Conservation (phyloP, 2,888 invertebrate genomes). For the Lepidochrysops patricia region DNA sequence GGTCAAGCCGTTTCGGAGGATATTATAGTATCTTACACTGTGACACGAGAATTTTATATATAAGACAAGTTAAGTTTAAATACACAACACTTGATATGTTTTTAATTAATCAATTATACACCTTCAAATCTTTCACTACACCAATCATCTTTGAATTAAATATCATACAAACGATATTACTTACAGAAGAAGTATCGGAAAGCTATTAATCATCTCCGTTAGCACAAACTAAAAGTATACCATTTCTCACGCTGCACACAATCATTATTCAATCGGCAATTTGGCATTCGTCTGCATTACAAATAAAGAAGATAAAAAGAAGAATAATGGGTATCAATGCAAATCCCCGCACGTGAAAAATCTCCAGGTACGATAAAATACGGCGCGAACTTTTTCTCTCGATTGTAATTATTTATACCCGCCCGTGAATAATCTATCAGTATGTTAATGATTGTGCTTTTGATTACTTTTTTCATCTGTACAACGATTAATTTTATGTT, state of each 20-base stretch:
- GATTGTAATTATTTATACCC: slow-evolving; percentile 13
- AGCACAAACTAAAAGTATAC: background rate
- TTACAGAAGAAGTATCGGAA: background rate
- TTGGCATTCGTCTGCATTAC: background rate
- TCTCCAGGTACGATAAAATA: background rate
- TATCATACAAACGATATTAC: background rate
- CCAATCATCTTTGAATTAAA: background rate
- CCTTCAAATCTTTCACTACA: no score
- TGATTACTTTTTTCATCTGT: slow-evolving; percentile 11
- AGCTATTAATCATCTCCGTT: background rate
- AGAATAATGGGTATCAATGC: slow-evolving; percentile 3
- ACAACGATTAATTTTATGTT: background rate
- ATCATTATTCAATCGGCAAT: background rate
- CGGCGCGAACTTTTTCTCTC: background rate
- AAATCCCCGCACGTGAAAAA: slow-evolving; percentile 1
- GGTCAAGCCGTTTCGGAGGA: no score
- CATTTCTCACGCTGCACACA: slow-evolving; percentile 1
- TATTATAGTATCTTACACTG: no score
- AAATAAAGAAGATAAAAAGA: slow-evolving; percentile 1
- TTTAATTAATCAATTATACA: no score
- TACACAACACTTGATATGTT: no score
- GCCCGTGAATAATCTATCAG: slow-evolving; percentile 14
- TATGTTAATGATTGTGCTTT: slow-evolving; percentile 15
- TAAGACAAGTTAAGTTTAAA: no score
- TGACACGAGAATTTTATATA: no score